Evolutionary conservation across 2,797 vertebrate species (phyloP).

Genomic region (Eremophila alpestris): DNA sequence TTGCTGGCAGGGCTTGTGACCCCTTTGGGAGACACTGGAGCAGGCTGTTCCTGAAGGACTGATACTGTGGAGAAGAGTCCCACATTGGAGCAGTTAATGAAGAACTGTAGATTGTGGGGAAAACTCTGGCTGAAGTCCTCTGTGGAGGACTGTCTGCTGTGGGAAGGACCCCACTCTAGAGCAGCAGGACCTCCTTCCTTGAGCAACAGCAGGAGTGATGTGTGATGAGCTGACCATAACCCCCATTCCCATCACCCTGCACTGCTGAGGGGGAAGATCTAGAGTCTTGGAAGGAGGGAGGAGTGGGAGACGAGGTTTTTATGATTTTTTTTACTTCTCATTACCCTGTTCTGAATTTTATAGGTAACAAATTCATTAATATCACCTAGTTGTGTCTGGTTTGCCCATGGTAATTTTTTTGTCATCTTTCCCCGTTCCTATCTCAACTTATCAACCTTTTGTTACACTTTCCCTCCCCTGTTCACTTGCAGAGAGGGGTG

Average conservation of each 20-base stretch:
- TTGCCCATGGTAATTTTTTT: not conserved
- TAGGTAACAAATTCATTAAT: not conserved
- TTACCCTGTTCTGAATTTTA: not conserved
- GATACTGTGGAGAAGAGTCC: not conserved
- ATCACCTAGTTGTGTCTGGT: not conserved
- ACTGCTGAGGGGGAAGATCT: too few species aligned
- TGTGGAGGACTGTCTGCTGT: not conserved
- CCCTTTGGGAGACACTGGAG: not conserved
- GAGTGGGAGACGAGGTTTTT: fast-evolving
- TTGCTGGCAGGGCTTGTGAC: not conserved
- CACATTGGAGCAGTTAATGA: not conserved
- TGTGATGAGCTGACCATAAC: not conserved
- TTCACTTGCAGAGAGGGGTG: not conserved
- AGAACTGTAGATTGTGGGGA: not conserved
- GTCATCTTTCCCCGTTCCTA: fast-evolving
- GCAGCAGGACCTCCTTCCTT: not conserved
- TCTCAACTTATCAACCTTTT: not conserved
- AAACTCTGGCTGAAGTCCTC: not conserved
- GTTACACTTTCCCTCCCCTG: not conserved
- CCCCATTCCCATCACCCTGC: not conserved
- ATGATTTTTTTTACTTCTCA: not conserved
- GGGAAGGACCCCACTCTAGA: not conserved
- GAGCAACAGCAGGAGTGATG: fast-evolving
- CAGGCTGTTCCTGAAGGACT: not conserved
- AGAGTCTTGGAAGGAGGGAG: not conserved